Conservation (phyloP, 1,140 invertebrate genomes). For the Drosophila sp. region DNA sequence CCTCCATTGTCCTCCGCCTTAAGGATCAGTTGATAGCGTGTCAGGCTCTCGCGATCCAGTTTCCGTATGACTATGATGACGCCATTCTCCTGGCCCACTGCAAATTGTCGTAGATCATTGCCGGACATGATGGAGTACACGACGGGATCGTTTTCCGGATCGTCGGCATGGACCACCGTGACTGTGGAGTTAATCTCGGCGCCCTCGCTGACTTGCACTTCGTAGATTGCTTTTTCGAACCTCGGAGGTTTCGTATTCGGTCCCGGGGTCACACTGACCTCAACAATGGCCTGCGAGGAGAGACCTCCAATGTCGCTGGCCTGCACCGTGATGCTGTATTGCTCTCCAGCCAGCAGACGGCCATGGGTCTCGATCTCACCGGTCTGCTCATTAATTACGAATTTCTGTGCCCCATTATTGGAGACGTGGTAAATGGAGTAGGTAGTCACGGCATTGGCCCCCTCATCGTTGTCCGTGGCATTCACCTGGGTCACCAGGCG, state of each 20-base stretch:
- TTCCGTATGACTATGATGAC: slow-evolving; percentile 92
- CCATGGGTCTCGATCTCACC: slow-evolving; percentile 91
- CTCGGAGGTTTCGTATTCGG: slow-evolving; percentile 93
- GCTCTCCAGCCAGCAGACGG: slow-evolving; percentile 92
- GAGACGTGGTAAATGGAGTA: slow-evolving; percentile 95
- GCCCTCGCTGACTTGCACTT: slow-evolving; percentile 94
- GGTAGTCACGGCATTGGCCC: slow-evolving; percentile 90
- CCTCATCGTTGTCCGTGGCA: slow-evolving; percentile 93
- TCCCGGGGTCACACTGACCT: slow-evolving; percentile 91
- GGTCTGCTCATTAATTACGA: slow-evolving; percentile 91
- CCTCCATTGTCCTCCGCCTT: slow-evolving; percentile 94
- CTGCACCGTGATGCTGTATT: slow-evolving; percentile 94
- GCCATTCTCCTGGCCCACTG: slow-evolving; percentile 91
- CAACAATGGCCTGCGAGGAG: slow-evolving; percentile 92
- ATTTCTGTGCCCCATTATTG: slow-evolving; percentile 93
- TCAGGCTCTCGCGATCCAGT: slow-evolving; percentile 93
- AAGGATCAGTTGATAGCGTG: slow-evolving; percentile 92
- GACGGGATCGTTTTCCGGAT: slow-evolving; percentile 94
- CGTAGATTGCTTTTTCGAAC: slow-evolving; percentile 91
- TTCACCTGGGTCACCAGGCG: slow-evolving; percentile 90
- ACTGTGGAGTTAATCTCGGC: slow-evolving; percentile 93
- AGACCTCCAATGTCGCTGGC: slow-evolving; percentile 89
- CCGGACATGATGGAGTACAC: slow-evolving; percentile 93
- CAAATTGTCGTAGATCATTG: slow-evolving; percentile 93
- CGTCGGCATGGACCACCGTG: slow-evolving; percentile 89